These are phyloP conservation scores for Oophaga sylvatica DNA, from an alignment of 2,797 vertebrate genomes.

Conservation along the genomic window DNA sequence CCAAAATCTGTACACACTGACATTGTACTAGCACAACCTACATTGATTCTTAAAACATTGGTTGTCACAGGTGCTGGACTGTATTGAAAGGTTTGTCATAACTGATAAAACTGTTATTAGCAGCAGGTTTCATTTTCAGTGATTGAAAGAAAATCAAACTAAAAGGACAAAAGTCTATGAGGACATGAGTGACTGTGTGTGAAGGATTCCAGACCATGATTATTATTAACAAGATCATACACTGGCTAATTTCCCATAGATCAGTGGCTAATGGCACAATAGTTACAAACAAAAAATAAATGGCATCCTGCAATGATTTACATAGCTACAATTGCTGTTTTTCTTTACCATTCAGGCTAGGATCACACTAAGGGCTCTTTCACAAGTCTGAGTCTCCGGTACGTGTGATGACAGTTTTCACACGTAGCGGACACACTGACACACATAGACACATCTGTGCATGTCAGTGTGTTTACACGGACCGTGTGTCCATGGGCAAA, in stretches of 20 bases:
- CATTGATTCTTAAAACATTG: conserved; percentile 1
- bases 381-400: too few relatives aligned
- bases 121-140: neutral
- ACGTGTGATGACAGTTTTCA: too few relatives aligned
- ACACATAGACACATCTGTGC: too few relatives aligned
- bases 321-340: too few relatives aligned
- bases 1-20: conserved; percentile 1
- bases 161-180: neutral
- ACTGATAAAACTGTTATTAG: neutral
- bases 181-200: neutral
- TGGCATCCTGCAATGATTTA: neutral
- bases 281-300: neutral
- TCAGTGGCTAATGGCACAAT: neutral
- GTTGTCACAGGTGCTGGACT: neutral
- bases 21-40: conserved; percentile 22
- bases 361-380: too few relatives aligned
- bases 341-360: too few relatives aligned
- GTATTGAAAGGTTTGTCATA: neutral
- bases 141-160: neutral
- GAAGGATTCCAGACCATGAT: neutral
- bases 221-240: neutral
- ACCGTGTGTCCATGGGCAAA: too few relatives aligned
- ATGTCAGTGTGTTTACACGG: too few relatives aligned
- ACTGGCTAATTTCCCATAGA: neutral
- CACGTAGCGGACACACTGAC: too few relatives aligned